Conservation (phyloP, 2,797 vertebrate species). For the Oophaga sylvatica region DNA sequence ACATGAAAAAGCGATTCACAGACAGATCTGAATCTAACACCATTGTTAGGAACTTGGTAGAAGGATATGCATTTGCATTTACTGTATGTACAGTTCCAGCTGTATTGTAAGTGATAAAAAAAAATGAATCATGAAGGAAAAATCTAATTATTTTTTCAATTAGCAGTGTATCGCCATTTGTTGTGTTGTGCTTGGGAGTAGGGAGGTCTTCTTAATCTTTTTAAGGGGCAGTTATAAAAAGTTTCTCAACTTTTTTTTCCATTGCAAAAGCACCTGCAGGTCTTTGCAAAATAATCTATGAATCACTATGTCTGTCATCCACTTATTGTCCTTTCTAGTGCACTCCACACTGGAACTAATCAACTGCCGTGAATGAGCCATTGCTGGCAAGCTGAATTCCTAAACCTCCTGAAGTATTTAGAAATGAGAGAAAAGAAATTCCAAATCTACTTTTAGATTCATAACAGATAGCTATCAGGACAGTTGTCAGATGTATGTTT, state of each 20-base stretch:
- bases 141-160: constrained; percentile 48
- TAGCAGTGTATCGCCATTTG: constrained; percentile 35
- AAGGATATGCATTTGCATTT: neutral
- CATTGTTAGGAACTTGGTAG: neutral
- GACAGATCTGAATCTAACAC: neutral
- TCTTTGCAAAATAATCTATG: constrained; percentile 82
- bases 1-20: neutral
- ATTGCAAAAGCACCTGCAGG: constrained; percentile 76
- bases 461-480: constrained; percentile 78
- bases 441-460: constrained; percentile 81
- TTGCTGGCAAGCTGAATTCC: constrained; percentile 79
- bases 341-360: constrained; percentile 77
- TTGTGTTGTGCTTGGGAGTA: constrained; percentile 29
- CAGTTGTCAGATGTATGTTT: constrained; percentile 69
- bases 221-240: constrained; percentile 68
- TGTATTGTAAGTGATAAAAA: neutral
- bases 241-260: constrained; percentile 66
- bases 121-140: constrained; percentile 16
- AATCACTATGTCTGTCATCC: constrained; percentile 81
- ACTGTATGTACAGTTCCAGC: neutral
- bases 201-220: constrained; percentile 65
- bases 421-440: constrained; percentile 80
- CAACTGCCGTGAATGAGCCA: constrained; percentile 76
- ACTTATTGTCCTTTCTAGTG: constrained; percentile 82
- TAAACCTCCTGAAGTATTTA: constrained; percentile 78